Base-by-base conservation (phyloP, 2,888 invertebrate species). In the Antitype chi region DNA sequence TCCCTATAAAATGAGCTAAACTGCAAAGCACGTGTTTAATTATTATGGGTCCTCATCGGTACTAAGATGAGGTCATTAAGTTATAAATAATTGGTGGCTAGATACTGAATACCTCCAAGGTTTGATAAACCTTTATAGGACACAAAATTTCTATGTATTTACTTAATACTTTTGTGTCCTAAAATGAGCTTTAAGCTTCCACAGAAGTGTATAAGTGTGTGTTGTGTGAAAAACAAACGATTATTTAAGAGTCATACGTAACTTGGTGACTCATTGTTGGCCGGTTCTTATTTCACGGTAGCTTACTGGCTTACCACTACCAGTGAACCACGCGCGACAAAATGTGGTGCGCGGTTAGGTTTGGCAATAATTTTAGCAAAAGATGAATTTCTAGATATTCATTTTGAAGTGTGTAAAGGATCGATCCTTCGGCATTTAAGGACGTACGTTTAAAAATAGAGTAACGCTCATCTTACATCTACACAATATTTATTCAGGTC, bases 281-380 rank as follows among this genome's bases (percentile, higher is more conserved):
- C 88, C 89, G 90, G 89, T 90, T 91, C 93, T 94, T 94, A 95
- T 95, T 96, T 95, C 95, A 95, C 93, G 94, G 93, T 91, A 90
- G 92, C 93, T 96, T 95, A 94, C 90, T 90, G 89, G 84, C 82
- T 87, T 81, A 86, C 86, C 86, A 85, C 87, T 81, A 86, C 86
- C 86, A 85, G 82, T 84, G 74, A 78, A 79, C 70, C 69, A 15
- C 82, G 80, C 85, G 81, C 89, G 87, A 85, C 87, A 47, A 59
- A 75, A 80, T 82, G 77, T 63, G 80, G 89, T 89, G 88, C 89
- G 74, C 80, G 74, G 69, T 84, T 85, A 78, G 60, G 64, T 76
- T 52, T 15, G 6, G 43, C 11, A 53, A 7, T 32, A 2, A 47
- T n/a, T 66, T 28, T 66, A 57, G 7, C 1, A n/a, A n/a, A 49